Percentiles rank a stretch among this genome's conserved stretches.
Evolutionary conservation across 2,797 vertebrate genomes (phyloP).

Genomic region (Argya squamiceps): DNA sequence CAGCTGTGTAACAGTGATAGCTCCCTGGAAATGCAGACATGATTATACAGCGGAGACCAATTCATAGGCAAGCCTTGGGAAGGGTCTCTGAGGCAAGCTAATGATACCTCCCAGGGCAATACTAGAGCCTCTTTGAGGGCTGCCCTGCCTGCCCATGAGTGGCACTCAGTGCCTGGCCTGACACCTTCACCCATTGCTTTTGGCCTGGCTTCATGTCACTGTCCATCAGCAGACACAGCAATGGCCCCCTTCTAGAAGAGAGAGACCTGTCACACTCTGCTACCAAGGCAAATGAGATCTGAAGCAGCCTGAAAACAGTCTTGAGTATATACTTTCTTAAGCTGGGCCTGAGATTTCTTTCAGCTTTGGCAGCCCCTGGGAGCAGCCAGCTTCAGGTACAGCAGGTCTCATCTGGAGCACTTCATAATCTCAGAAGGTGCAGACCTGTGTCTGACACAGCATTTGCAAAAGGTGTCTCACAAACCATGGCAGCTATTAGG

Average conservation of each 20-base stretch:
- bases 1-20: background rate
- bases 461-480: background rate
- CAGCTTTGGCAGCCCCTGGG: background rate
- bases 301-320: background rate
- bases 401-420: background rate
- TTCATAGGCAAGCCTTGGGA: background rate
- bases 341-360: background rate
- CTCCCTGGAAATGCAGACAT: background rate
- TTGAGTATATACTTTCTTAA: background rate
- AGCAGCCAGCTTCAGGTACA: background rate
- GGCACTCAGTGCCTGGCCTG: background rate
- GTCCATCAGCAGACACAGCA: background rate
- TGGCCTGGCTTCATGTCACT: background rate
- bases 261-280: background rate
- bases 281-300: background rate
- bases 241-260: background rate
- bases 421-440: background rate
- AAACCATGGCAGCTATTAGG: background rate
- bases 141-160: background rate
- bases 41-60: background rate
- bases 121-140: background rate
- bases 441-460: background rate
- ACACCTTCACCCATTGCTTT: background rate
- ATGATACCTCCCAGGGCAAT: background rate
- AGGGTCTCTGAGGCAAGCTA: background rate